Evolutionary conservation across 2,888 invertebrate species (phyloP).

Genomic region (Saturnia pavonia): DNA sequence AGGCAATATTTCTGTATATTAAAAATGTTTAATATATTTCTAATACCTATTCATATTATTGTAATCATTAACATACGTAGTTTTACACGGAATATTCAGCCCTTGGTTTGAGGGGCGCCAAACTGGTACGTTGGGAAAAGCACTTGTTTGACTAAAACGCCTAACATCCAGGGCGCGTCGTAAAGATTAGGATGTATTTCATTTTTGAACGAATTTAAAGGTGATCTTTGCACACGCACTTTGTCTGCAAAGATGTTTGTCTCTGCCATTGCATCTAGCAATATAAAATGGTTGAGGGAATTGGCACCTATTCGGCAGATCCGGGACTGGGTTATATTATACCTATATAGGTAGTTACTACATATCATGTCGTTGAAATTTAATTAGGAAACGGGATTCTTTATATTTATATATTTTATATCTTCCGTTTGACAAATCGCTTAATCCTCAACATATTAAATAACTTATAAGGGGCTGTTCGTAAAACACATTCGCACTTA

Average conservation of each 20-base stretch:
- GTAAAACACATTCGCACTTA: too few species aligned
- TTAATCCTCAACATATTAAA: neutral
- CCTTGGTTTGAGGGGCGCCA: neutral
- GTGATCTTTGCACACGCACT: neutral
- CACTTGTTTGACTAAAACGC: too few species aligned
- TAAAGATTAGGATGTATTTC: neutral
- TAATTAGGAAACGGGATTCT: neutral
- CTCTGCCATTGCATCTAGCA: neutral
- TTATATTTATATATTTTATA: neutral
- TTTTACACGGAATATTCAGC: neutral
- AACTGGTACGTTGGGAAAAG: too few species aligned
- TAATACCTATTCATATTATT: neutral
- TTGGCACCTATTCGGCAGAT: too few species aligned
- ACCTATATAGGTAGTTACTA: neutral
- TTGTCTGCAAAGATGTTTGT: neutral
- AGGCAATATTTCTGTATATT: conserved; percentile 2
- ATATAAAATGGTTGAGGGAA: neutral
- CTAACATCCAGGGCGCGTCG: too few species aligned
- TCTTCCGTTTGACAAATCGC: neutral
- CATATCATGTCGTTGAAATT: neutral
- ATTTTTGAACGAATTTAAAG: neutral
- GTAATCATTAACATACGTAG: neutral
- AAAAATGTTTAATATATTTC: neutral
- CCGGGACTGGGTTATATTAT: neutral
- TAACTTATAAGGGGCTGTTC: neutral